A percentile compares a stretch with the other conserved stretches of the same genome.
phyloP scores from a whole-genome alignment of 2,797 vertebrate genomes.

The Dendrocincla tyrannina region DNA sequence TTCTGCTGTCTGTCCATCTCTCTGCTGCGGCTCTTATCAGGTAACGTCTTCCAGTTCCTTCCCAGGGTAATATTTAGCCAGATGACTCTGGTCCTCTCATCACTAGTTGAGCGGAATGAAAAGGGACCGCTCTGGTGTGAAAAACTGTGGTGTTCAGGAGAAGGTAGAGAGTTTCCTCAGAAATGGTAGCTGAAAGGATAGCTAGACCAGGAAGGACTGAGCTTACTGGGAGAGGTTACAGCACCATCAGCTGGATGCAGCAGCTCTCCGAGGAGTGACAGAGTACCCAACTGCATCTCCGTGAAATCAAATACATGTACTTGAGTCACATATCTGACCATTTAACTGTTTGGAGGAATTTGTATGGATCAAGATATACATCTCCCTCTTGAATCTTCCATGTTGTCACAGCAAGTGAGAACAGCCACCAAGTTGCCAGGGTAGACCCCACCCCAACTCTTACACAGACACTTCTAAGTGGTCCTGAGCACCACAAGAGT shows the following conservation, averaged over 20 bases:
- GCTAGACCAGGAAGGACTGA: neutral
- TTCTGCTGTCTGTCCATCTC: neutral
- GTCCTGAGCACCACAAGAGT: neutral
- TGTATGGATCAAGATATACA: neutral
- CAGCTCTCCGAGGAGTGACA: accelerated
- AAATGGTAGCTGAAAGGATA: neutral
- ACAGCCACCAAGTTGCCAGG: neutral
- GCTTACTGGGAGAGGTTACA: neutral
- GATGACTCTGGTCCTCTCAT: neutral
- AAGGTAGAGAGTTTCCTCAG: neutral
- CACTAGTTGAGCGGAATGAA: neutral
- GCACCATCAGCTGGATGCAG: neutral
- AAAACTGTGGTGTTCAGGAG: neutral
- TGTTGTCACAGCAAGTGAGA: neutral
- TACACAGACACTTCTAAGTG: neutral
- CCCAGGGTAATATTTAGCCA: neutral
- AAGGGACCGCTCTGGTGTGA: neutral
- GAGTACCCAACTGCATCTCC: accelerated
- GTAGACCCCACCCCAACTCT: neutral
- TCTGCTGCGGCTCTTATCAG: neutral
- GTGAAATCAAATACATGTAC: neutral
- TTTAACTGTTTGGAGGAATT: neutral
- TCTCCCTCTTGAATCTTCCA: neutral
- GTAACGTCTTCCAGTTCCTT: neutral
- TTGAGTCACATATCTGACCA: neutral